Base-by-base conservation (phyloP, 92 coral and sea anemone species). In the Parazoanthus darwini region DNA sequence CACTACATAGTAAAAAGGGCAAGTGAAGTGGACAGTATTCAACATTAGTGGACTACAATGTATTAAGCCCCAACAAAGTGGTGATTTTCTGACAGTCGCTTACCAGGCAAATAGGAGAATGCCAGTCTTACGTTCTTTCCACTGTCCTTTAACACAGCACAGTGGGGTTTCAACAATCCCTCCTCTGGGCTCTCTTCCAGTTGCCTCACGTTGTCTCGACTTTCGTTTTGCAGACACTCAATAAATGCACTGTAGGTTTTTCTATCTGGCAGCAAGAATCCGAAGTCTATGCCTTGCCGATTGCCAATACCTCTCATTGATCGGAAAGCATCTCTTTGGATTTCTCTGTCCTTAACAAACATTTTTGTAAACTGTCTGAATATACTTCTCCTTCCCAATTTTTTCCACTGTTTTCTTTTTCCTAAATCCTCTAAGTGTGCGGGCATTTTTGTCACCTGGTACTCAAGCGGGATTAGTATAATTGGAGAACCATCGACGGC, bases 381-480 rank as follows among this genome's bases (percentile, higher is more conserved):
- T 0, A 78, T 23, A 78, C 14, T 46, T 50, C 22, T 78, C 22
- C 46, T 78, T 10, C 82, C 82, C 63, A 46, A 78, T 50, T 78
- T 78, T 26, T 20, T 43, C 82, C 82, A 78, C 26, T 37, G 46
- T 38, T 48, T 23, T 18, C n/a, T 74, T 39, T n/a, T 82, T 0
- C 88, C 88, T 15, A 89, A 75, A 20, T 82, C 88, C 70, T 89
- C 25, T 6, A 89, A 50, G 18, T 56, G 74, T n/a, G 37, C 88
- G 1, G 88, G 91, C 88, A 89, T 89, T 14, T 89, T n/a, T n/a
- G 88, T 82, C 15, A 89, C 88, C 50, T 89, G 86, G 81, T 82
- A 81, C 70, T 85, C 56, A 78, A 70, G 65, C 10, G 92, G 92
- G 2, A 89, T 79, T 0, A 85, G 54, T n/a, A 89, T 89, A 9